A percentile compares a stretch with the other conserved stretches of the same genome.
Evolutionary conservation across 2,113 vertebrate genomes (phyloP).

Genomic region (Alosa alosa): DNA sequence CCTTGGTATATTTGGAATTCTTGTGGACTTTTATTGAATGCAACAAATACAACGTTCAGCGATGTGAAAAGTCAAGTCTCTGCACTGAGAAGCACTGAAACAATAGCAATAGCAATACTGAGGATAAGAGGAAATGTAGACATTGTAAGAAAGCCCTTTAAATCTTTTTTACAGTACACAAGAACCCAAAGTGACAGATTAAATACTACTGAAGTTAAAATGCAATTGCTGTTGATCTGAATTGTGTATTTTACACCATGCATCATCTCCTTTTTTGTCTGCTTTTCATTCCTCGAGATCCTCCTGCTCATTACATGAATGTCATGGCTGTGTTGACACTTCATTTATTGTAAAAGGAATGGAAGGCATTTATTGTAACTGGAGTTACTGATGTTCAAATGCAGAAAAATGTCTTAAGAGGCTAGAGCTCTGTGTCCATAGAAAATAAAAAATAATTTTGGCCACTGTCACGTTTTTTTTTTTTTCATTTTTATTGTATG

Average conservation of each 20-base stretch:
- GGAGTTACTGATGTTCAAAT: no score
- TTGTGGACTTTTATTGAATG: neutral
- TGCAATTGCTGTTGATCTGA: neutral
- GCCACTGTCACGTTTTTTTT: no score
- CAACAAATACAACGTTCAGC: neutral
- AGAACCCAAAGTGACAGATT: neutral
- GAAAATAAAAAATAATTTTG: no score
- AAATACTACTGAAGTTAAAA: neutral
- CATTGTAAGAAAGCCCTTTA: neutral
- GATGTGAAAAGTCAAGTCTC: neutral
- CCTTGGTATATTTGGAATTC: neutral
- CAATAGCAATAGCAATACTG: constrained; percentile 5
- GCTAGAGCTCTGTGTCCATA: no score
- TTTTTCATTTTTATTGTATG: no score
- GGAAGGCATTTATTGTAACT: neutral
- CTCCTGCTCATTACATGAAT: neutral
- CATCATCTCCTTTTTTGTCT: neutral
- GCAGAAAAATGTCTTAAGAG: no score
- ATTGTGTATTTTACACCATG: neutral
- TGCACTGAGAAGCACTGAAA: neutral
- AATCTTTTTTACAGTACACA: neutral
- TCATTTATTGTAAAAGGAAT: neutral
- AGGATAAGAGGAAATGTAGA: neutral
- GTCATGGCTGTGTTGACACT: no score
- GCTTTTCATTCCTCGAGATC: neutral